Base-by-base conservation (phyloP, 2,797 vertebrate genomes). In the Parauchenoglanis punctatus region DNA sequence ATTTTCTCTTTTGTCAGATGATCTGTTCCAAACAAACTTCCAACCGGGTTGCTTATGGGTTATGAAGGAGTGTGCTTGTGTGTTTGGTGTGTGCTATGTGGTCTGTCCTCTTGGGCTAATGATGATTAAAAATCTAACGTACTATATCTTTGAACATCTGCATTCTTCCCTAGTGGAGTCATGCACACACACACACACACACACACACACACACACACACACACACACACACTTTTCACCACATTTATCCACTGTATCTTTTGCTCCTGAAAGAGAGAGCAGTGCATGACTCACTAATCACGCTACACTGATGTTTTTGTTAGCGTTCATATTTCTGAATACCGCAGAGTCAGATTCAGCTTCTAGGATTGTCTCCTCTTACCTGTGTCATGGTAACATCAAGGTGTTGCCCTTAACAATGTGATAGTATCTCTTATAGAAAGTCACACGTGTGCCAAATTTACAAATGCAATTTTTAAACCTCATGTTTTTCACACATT, bases 161-260 rank as follows among this genome's bases (percentile, higher is more conserved):
- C 85, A 49, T 89, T 91, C 87, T 68, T 77, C 17, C 56, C 58
- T 46, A 54, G 52, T 83, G 61, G 77, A 89, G 86, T 89, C 89
- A 88, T 20, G 78, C 40, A 87, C n/a, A 85, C 84, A 59, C 83
- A 76, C 78, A 76, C 67, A 85, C 70, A 68, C 73, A 85, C 54
- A 72, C 77, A 77, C 49, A 25, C 13, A 78, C 44, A 15, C 59
- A 77, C 75, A 20, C 83, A 54, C 44, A 17, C 61, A n/a, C 59
- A 70, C 75, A 63, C 78, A 78, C 59, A 49, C 18, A 86, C 40
- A 58, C 40, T 20, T 40, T 20, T 80, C 18, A 13, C 3, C 31
- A 81, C 58, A 44, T 61, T 46, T 81, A 44, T 44, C 58, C 35
- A 61, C 2, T 1, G 0, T 49, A 83, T 85, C 56, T 54, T 88